These are phyloP conservation scores for Pseudopleuronectes americanus DNA, from an alignment of 2,797 vertebrate species.

Conservation along the genomic window DNA sequence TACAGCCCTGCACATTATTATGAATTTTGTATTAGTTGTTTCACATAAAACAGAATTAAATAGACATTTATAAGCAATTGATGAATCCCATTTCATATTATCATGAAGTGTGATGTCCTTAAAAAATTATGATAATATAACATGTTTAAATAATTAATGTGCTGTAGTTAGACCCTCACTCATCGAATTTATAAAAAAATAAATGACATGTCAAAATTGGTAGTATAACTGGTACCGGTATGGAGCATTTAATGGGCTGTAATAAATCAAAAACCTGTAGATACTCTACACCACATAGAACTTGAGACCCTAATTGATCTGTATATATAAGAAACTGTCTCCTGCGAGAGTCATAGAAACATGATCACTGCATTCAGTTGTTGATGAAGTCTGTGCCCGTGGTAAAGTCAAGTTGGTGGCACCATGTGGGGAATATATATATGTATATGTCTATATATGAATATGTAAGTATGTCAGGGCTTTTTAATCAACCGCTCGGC, in stretches of 20 bases:
- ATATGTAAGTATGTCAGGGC: constrained; percentile 66
- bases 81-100: neutral
- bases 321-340: constrained; percentile 7
- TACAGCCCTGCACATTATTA: neutral
- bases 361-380: neutral
- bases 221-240: neutral
- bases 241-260: neutral
- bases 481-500: constrained; percentile 73
- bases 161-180: no score
- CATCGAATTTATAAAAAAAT: no score
- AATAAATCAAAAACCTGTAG: neutral
- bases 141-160: no score
- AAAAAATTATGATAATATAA: no score
- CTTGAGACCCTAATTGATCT: neutral
- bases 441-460: no score
- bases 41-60: neutral
- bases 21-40: constrained; percentile 6
- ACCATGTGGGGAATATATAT: constrained; percentile 61
- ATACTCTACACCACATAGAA: neutral
- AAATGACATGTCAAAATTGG: neutral
- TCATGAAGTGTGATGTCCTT: no score
- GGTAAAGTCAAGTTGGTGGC: constrained; percentile 50
- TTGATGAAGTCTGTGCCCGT: constrained; percentile 33
- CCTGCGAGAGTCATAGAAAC: constrained; percentile 1
- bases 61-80: constrained; percentile 1